Percentiles rank a stretch among this genome's conserved stretches.
Conservation (phyloP, 1,140 invertebrate genomes). For the Hetaerina americana region DNA sequence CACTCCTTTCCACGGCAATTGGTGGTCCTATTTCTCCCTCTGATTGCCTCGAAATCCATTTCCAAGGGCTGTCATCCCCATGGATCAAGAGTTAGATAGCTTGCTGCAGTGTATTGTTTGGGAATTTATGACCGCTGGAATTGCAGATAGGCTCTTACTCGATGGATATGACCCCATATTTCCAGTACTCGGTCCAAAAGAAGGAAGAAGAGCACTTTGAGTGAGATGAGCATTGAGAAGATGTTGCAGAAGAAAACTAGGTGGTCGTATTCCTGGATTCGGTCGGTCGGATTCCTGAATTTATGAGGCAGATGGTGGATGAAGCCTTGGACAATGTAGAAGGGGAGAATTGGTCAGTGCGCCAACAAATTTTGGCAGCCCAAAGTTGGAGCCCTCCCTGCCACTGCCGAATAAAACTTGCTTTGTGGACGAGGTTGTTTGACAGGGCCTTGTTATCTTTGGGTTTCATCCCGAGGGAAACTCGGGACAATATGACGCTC, state of each 20-base stretch:
- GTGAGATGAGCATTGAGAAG: neutral
- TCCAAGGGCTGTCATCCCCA: constrained; percentile 23
- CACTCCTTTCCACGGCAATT: constrained; percentile 18
- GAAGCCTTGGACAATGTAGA: constrained; percentile 26
- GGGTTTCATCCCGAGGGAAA: constrained; percentile 37
- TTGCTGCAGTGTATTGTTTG: constrained; percentile 32
- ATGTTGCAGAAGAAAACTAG: neutral
- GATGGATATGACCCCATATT: neutral
- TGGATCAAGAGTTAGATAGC: constrained; percentile 29
- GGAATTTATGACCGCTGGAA: constrained; percentile 26
- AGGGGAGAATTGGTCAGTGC: constrained; percentile 7
- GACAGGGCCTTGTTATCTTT: constrained; percentile 39
- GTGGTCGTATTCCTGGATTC: constrained; percentile 29
- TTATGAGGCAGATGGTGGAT: constrained; percentile 46
- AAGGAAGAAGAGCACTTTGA: neutral
- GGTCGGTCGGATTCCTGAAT: too few relatives aligned
- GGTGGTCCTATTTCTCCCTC: constrained; percentile 17
- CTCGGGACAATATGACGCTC: constrained; percentile 43
- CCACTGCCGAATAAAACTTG: constrained; percentile 16
- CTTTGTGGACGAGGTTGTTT: constrained; percentile 36
- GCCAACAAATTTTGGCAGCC: neutral
- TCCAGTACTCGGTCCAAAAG: neutral
- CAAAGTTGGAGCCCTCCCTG: neutral
- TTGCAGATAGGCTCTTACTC: neutral
- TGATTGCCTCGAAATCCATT: constrained; percentile 1